Conservation (phyloP, 2,113 vertebrate species). For the Fulica atra region DNA sequence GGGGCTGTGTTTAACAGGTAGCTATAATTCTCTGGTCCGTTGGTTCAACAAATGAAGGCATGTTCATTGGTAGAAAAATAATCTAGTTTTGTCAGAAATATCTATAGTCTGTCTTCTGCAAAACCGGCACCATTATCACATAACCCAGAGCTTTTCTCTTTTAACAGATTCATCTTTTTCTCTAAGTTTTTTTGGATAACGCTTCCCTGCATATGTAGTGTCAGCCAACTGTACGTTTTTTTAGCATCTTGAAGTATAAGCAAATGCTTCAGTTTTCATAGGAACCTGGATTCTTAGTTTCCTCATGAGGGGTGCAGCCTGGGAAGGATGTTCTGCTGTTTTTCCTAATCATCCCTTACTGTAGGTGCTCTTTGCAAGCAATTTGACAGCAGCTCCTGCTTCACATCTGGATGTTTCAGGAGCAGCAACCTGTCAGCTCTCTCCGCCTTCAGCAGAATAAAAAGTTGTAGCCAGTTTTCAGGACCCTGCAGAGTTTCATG, state of each 20-base stretch:
- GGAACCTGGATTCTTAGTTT: background rate
- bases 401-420: background rate
- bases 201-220: background rate
- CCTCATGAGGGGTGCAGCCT: background rate
- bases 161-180: background rate
- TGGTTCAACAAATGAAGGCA: slow-evolving; percentile 15
- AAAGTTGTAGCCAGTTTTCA: background rate
- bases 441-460: background rate
- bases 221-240: background rate
- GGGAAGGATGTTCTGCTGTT: background rate
- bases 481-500: background rate
- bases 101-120: background rate
- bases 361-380: background rate
- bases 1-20: background rate
- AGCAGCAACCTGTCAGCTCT: background rate
- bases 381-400: background rate
- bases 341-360: background rate
- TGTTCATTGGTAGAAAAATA: background rate
- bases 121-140: slow-evolving; percentile 2
- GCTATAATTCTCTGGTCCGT: background rate
- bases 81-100: slow-evolving; percentile 26
- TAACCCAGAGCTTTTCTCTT: background rate
- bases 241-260: background rate
- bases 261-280: background rate
- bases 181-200: background rate